A percentile compares a stretch with the other conserved stretches of the same genome.
These are phyloP conservation scores for Dufourea novaeangliae DNA, from an alignment of 1,140 invertebrate species.

Conservation along the genomic window DNA sequence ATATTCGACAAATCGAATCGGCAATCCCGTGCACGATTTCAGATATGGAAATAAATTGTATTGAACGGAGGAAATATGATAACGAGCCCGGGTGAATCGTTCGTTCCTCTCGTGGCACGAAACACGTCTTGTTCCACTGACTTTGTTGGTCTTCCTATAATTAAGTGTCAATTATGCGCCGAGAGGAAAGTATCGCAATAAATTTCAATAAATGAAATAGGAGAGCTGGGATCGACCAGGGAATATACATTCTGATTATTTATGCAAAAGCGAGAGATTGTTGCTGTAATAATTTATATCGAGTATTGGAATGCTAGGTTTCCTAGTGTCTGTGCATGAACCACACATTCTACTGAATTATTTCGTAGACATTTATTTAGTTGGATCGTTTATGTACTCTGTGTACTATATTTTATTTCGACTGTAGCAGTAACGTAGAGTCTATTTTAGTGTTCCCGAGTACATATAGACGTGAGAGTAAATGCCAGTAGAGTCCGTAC, in stretches of 20 bases:
- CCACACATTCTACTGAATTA: background rate
- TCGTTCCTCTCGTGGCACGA: background rate
- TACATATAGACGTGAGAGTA: background rate
- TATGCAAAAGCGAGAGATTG: background rate
- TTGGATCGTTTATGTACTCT: background rate
- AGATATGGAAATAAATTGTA: conserved; percentile 25
- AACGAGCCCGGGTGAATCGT: background rate
- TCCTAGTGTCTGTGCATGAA: background rate
- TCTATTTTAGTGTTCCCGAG: no score
- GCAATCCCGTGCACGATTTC: conserved; percentile 15
- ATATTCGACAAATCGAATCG: background rate
- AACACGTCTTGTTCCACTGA: background rate
- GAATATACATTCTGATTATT: conserved; percentile 19
- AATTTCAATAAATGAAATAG: background rate
- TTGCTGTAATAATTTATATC: background rate
- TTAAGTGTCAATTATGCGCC: conserved; percentile 23
- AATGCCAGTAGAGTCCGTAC: background rate
- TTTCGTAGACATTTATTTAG: background rate
- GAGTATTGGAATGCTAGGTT: background rate
- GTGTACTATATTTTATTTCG: background rate
- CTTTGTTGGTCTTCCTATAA: conserved; percentile 18
- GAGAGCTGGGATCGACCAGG: background rate
- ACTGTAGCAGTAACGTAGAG: no score
- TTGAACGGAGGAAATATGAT: background rate
- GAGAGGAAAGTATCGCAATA: conserved; percentile 3